A percentile compares a stretch with the other conserved stretches of the same genome.
Conservation (phyloP, 2,113 vertebrate genomes). For the Micronisus gabar region DNA sequence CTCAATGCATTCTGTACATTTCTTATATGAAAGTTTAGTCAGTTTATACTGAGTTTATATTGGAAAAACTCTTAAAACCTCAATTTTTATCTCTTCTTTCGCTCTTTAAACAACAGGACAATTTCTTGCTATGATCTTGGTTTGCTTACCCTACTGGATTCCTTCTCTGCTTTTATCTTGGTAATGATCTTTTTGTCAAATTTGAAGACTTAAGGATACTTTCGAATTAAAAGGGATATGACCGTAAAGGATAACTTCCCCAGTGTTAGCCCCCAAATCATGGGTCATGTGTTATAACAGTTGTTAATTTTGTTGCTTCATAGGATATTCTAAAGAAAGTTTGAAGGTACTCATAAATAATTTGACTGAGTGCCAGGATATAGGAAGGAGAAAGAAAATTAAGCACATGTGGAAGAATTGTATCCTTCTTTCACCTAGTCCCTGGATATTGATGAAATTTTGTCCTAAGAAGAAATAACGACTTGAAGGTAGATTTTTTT, state of each 20-base stretch:
- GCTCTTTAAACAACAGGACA: neutral
- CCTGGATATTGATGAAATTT: neutral
- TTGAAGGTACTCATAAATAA: neutral
- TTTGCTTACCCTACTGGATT: neutral
- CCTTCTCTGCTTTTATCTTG: neutral
- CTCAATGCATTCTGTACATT: neutral
- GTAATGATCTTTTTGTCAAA: neutral
- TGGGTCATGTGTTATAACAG: neutral
- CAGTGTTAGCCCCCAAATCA: neutral
- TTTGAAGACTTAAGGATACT: neutral
- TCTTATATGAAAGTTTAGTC: neutral
- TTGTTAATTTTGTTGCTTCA: neutral
- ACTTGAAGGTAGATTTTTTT: neutral
- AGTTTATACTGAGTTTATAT: neutral
- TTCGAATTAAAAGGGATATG: neutral
- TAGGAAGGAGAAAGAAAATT: neutral
- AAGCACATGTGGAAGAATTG: neutral
- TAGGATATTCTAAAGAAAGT: neutral
- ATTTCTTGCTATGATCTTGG: neutral
- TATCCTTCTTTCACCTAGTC: neutral
- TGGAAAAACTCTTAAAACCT: neutral
- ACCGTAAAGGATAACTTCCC: neutral
- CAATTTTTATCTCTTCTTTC: neutral
- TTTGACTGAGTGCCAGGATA: neutral
- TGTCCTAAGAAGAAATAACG: neutral